Conservation (phyloP, 2,888 invertebrate species). For the Leucophenga montana region DNA sequence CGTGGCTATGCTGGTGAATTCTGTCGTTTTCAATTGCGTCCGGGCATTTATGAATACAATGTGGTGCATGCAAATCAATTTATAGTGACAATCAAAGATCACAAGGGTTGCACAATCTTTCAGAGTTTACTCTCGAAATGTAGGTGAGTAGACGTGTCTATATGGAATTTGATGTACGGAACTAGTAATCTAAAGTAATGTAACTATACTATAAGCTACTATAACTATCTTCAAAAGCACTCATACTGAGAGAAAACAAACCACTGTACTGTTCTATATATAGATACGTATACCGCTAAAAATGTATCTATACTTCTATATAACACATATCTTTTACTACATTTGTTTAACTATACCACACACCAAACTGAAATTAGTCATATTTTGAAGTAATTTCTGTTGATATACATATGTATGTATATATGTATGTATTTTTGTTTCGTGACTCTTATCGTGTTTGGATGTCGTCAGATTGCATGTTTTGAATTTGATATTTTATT, state of each 20-base stretch:
- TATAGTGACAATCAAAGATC: slow-evolving; percentile 87
- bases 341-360: neutral
- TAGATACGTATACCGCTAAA: too few species aligned
- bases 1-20: slow-evolving; percentile 94
- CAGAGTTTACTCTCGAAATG: slow-evolving; percentile 86
- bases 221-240: too few species aligned
- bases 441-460: slow-evolving; percentile 29
- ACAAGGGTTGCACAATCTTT: slow-evolving; percentile 80
- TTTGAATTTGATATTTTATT: slow-evolving; percentile 13
- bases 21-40: slow-evolving; percentile 90
- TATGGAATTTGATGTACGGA: too few species aligned
- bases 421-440: slow-evolving; percentile 28
- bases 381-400: too few species aligned
- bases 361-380: neutral
- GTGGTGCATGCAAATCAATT: slow-evolving; percentile 91
- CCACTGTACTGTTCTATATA: too few species aligned
- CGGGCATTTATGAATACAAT: slow-evolving; percentile 90
- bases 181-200: too few species aligned
- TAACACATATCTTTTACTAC: slow-evolving; percentile 33
- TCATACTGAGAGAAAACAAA: too few species aligned
- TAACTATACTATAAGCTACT: too few species aligned
- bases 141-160: slow-evolving; percentile 75
- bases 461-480: slow-evolving; percentile 24
- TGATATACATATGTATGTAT: too few species aligned
- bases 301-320: slow-evolving; percentile 7